Evolutionary conservation across 2,888 invertebrate genomes (phyloP), one percentile per base, ranked within the genome.

Genomic region (Scaptomyza parva): DNA sequence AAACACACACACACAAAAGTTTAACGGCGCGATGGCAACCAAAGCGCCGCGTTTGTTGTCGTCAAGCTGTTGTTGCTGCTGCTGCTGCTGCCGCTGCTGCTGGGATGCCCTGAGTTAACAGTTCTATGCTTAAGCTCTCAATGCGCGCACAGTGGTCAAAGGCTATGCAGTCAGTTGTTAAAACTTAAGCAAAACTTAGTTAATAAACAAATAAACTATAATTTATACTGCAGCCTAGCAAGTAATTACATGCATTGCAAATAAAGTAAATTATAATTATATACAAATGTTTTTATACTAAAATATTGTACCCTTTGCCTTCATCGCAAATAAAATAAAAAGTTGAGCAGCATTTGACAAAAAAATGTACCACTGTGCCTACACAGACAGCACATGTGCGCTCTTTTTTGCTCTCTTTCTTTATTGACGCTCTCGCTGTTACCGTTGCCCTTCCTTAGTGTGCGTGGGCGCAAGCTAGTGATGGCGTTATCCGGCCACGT

Each of bases 401-500:
- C 55, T 28, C 62, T 44, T 41, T 47, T 35, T 11, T 17, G 20
- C 12, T 20, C 28, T 30, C 45, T 37, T 44, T 48, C 53, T 47
- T 20, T n/a, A 0, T 14, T 18, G n/a, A n/a, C 18, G 47, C 47
- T 47, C 51, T 58, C 47, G 14, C 55, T 18, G n/a, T 41, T 18
- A 11, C 41, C 18, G 6, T 52, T n/a, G 22, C 54, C 40, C 28
- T 40, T 20, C n/a, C 7, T 22, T 62, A 39, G 17, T 47, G 35
- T 78, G 80, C 81, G 83, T 80, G 80, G 82, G 81, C 76, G 83
- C 80, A 82, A 71, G 66, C 47, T 57, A 62, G 24, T 33, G 50
- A 12, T 45, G 41, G 28, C 22, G 51, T 37, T 64, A 52, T 59
- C 35, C 66, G 40, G 54, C 54, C 58, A 62, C 51, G 78, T 76